phyloP scores from a whole-genome alignment of 2,888 invertebrate species.

The Lagria hirta region DNA sequence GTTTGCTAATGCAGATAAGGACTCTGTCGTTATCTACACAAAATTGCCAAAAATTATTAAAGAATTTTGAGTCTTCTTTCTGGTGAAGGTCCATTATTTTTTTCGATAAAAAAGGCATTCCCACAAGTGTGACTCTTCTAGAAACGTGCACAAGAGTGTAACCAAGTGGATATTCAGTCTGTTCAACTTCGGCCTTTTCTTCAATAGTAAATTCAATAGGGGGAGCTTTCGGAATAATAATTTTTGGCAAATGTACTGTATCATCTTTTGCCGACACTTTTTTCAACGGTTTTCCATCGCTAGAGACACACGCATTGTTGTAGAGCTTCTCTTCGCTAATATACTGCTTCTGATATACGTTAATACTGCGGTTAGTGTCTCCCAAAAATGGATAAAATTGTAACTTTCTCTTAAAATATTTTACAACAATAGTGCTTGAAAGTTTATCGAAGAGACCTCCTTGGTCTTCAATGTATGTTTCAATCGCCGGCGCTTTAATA shows the following conservation, averaged over 20 bases:
- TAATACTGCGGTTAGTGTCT: conserved; percentile 33
- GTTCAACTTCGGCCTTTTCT: conserved; percentile 29
- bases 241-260: neutral
- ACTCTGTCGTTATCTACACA: conserved; percentile 41
- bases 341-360: conserved; percentile 31
- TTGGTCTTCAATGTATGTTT: conserved; percentile 37
- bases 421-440: conserved; percentile 29
- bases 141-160: conserved; percentile 37
- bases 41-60: conserved; percentile 43
- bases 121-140: conserved; percentile 33
- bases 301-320: conserved; percentile 30
- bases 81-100: conserved; percentile 33
- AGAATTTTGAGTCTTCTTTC: conserved; percentile 35
- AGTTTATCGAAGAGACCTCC: conserved; percentile 39
- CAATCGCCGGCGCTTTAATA: conserved; percentile 21
- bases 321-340: conserved; percentile 26
- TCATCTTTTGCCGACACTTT: conserved; percentile 14
- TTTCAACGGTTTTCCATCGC: conserved; percentile 33
- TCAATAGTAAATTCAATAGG: conserved; percentile 27
- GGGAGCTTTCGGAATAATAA: conserved; percentile 1
- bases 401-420: conserved; percentile 28
- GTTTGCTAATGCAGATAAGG: conserved; percentile 40
- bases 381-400: conserved; percentile 39
- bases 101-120: conserved; percentile 31
- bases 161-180: conserved; percentile 32